Evolutionary conservation across 2,797 vertebrate species (phyloP).

Genomic region (Apogon hyalosoma): DNA sequence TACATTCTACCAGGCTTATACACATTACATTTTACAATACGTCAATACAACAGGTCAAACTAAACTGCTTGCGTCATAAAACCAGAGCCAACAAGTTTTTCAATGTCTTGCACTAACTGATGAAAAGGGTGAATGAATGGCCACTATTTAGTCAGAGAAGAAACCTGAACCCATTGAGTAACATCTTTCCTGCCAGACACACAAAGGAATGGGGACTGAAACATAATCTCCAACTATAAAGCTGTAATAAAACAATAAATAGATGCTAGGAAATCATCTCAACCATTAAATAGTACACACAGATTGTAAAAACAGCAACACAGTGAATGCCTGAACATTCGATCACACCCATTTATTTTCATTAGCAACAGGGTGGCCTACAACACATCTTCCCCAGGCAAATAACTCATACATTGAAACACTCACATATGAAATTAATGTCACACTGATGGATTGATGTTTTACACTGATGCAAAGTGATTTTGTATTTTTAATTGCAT

Average conservation of each 20-base stretch:
- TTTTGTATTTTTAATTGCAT: neutral
- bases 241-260: neutral
- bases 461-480: neutral
- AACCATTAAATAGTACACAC: neutral
- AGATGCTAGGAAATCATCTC: neutral
- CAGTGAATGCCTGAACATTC: too few relatives aligned
- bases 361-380: too few relatives aligned
- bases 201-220: neutral
- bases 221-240: neutral
- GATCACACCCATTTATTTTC: too few relatives aligned
- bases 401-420: neutral
- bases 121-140: neutral
- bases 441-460: neutral
- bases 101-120: neutral
- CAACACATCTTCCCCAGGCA: too few relatives aligned
- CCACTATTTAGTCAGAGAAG: neutral
- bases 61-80: neutral
- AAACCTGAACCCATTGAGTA: conserved; percentile 1
- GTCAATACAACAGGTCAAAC: conserved; percentile 12
- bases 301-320: too few relatives aligned
- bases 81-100: conserved; percentile 10
- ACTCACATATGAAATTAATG: neutral
- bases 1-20: neutral
- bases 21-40: neutral
- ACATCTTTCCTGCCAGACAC: neutral